Evolutionary conservation across 2,113 vertebrate species (phyloP), one percentile per base, ranked within the genome.

Genomic region (Bubo scandiacus): DNA sequence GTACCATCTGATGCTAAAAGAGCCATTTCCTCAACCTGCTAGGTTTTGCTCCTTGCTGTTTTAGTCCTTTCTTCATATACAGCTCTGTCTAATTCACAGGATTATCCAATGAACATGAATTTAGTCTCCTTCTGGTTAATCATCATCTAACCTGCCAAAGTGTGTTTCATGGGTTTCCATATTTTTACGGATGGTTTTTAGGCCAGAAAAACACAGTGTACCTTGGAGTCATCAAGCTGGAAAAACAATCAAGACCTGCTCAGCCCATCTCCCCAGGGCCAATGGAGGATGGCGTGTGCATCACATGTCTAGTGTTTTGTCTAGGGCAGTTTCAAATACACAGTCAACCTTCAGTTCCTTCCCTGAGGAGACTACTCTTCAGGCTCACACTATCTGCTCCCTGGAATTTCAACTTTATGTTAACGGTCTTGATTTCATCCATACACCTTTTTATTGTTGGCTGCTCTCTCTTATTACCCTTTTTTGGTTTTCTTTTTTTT

Each of bases 191-290:
- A 80, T 89, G 52, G 11, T 67, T 95, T 90, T 94, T 79, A 92
- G 77, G 68, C 70, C 83, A 94, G 70, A 80, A 91, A 85, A 97
- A 92, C 77, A 85, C 25, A 29, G 47, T 91, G 77, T 95, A 84
- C 88, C 70, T 93, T 90, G 77, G 72, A 94, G 80, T 94, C 88
- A 89, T 87, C 88, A 94, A 92, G 91, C 57, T 94, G 89, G 88
- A 94, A 94, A 97, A 97, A 85, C 86, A 92, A 87, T 94, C 73
- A 81, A 87, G 62, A 85, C 40, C 73, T 87, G 62, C 81, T 91
- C 92, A 89, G 78, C 77, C 65, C 70, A 80, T 94, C 43, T 91
- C 43, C 52, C 83, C 42, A 47, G 86, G 54, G 91, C 89, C 70
- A 91, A 2, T 77, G 78, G 93, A 92, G 62, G 66, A 90, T 70